Percentiles rank a stretch among this genome's conserved stretches.
These are phyloP conservation scores for Aldabrachelys gigantea DNA, from an alignment of 2,113 vertebrate genomes.

Conservation along the genomic window DNA sequence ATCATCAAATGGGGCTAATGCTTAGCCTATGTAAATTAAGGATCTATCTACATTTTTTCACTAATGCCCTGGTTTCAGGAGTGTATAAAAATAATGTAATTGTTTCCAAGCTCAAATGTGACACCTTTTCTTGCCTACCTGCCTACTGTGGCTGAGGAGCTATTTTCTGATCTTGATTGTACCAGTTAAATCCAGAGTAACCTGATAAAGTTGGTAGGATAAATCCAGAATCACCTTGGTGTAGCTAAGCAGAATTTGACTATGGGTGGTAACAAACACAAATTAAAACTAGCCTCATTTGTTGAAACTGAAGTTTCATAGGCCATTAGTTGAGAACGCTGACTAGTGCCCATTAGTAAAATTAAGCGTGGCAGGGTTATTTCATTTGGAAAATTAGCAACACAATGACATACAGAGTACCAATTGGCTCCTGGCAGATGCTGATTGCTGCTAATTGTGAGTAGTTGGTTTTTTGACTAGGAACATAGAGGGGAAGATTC, in stretches of 20 bases:
- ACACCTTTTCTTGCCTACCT: not conserved
- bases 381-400: not conserved
- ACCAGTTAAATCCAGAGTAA: not conserved
- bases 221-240: not conserved
- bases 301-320: not conserved
- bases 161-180: not conserved
- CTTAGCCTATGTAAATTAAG: constrained; percentile 60
- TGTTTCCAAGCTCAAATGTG: fast-evolving
- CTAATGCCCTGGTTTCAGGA: constrained; percentile 6
- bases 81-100: not conserved
- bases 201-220: not conserved
- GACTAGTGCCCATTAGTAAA: not conserved
- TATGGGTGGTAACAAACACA: not conserved
- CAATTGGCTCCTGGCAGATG: not conserved
- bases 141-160: not conserved
- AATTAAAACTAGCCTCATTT: not conserved
- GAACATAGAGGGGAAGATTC: not conserved
- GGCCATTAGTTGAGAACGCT: not conserved
- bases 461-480: constrained; percentile 17
- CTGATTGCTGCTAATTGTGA: not conserved
- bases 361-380: not conserved
- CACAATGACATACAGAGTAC: not conserved
- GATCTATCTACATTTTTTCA: not conserved
- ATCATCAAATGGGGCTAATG: constrained; percentile 57
- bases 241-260: fast-evolving